Conservation (phyloP, 92 coral and sea anemone species). For the Palythoa grandiflora region DNA sequence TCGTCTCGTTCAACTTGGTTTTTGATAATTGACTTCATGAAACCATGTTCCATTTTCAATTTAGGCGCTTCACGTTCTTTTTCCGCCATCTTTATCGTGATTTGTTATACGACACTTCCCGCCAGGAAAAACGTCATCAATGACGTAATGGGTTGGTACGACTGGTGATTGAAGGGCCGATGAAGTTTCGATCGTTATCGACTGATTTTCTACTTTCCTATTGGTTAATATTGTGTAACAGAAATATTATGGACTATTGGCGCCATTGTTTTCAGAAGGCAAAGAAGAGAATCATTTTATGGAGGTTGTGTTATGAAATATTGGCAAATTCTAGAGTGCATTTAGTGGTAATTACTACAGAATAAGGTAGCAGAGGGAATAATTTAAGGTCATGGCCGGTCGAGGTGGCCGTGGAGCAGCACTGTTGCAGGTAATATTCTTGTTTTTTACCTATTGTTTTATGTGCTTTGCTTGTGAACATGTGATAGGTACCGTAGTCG, state of each 20-base stretch:
- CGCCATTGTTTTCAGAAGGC: conserved; percentile 43
- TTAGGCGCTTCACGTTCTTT: conserved; percentile 55
- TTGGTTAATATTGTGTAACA: background rate
- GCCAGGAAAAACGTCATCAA: background rate
- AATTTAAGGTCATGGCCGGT: conserved; percentile 81
- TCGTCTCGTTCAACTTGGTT: conserved; percentile 95
- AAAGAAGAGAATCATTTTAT: background rate
- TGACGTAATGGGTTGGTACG: no score
- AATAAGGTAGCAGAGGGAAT: background rate
- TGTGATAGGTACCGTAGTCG: background rate
- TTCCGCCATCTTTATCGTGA: conserved; percentile 5
- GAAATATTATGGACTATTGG: conserved; percentile 75
- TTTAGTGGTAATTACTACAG: background rate
- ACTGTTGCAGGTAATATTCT: conserved; percentile 81
- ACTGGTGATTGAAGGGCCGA: background rate
- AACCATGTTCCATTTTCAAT: conserved; percentile 88
- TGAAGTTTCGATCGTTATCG: background rate
- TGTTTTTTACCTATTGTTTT: background rate
- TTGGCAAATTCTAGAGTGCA: background rate
- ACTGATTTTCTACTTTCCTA: background rate
- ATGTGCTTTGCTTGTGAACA: background rate
- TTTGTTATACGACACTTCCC: background rate
- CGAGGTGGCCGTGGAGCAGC: conserved; percentile 99
- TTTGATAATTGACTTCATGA: conserved; percentile 79
- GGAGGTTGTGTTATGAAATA: conserved; percentile 16